phyloP scores from a whole-genome alignment of 2,888 invertebrate species.

The Mesorhabditis sp. region DNA sequence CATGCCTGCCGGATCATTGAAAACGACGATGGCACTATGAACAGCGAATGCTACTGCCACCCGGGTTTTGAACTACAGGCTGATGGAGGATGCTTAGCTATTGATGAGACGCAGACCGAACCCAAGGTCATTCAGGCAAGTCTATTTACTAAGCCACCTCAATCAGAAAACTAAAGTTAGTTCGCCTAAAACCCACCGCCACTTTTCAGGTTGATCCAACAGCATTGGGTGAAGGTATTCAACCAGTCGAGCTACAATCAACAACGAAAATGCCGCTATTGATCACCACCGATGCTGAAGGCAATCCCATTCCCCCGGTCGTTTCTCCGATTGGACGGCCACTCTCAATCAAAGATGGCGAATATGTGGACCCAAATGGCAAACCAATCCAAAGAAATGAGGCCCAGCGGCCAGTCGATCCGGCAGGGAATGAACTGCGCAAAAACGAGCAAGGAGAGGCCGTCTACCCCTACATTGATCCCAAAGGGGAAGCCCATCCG shows the following conservation, averaged over 20 bases:
- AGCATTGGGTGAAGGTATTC: not conserved
- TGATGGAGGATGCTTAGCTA: constrained; percentile 41
- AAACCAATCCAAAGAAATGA: not conserved
- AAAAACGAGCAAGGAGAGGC: constrained; percentile 1
- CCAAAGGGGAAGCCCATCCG: not conserved
- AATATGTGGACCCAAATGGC: not conserved
- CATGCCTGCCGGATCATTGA: constrained; percentile 52
- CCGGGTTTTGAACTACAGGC: constrained; percentile 42
- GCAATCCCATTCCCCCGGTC: not conserved
- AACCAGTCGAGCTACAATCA: not conserved
- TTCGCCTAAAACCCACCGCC: not conserved
- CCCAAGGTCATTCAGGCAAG: constrained; percentile 24
- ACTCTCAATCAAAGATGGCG: not conserved
- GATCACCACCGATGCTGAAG: not conserved
- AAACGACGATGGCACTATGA: constrained; percentile 23
- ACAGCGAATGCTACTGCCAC: constrained; percentile 49
- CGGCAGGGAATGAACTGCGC: not conserved
- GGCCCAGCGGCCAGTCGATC: not conserved
- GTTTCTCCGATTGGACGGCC: not conserved
- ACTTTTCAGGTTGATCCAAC: not conserved
- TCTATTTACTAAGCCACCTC: not conserved
- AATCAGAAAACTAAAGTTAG: not conserved
- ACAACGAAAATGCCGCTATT: not conserved
- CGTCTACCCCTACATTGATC: not conserved
- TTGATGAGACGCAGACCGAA: constrained; percentile 21